phyloP scores from a whole-genome alignment of 2,113 vertebrate species.

The Rana temporaria region DNA sequence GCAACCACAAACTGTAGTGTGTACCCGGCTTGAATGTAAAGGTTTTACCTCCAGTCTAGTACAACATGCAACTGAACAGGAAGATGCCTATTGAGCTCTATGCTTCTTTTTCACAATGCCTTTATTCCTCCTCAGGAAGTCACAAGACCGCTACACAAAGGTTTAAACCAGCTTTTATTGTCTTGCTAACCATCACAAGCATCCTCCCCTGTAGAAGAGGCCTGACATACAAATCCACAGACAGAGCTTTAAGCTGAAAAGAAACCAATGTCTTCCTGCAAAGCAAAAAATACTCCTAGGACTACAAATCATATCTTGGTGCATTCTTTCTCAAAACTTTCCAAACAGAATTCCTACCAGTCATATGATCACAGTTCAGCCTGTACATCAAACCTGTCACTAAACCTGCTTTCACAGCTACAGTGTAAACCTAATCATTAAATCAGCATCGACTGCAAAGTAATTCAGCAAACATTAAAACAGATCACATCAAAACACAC shows the following conservation, averaged over 20 bases:
- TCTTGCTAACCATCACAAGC: not conserved
- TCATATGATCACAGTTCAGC: not conserved
- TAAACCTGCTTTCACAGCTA: not conserved
- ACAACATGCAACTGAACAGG: not conserved
- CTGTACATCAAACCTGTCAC: not conserved
- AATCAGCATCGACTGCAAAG: too few species aligned
- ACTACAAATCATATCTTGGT: not conserved
- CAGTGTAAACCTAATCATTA: too few species aligned
- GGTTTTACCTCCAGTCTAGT: too few species aligned
- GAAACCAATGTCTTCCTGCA: not conserved
- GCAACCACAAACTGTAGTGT: too few species aligned
- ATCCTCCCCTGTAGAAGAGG: not conserved
- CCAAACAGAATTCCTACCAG: not conserved
- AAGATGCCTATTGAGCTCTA: constrained; percentile 2
- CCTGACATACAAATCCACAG: not conserved
- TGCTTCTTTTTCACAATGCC: not conserved
- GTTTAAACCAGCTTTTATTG: not conserved
- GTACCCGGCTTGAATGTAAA: too few species aligned
- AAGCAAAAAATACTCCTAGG: not conserved
- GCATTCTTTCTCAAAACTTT: not conserved
- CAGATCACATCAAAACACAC: too few species aligned
- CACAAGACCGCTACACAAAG: not conserved
- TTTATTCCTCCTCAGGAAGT: constrained; percentile 13
- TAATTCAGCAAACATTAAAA: too few species aligned
- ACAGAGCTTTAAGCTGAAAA: not conserved